A percentile compares a stretch with the other conserved stretches of the same genome.
Evolutionary conservation across 2,113 vertebrate genomes (phyloP).

Genomic region (Ictidomys tridecemlineatus): DNA sequence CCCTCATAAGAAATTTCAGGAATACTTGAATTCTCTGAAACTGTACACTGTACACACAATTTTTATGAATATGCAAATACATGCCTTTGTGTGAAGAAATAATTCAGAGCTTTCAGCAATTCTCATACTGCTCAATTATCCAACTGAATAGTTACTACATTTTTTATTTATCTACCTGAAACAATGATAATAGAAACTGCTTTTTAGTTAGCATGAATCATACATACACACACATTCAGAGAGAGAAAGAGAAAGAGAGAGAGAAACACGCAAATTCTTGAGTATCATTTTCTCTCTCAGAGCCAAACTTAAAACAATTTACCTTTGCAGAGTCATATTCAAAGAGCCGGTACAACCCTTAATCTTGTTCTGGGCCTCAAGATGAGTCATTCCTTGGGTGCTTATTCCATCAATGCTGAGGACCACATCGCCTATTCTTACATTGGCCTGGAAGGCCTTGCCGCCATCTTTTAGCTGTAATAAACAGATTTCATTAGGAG

Average conservation of each 20-base stretch:
- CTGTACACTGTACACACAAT: neutral
- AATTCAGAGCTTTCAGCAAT: neutral
- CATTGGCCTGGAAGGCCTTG: conserved; percentile 93
- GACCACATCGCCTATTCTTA: conserved; percentile 95
- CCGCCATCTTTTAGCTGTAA: conserved; percentile 94
- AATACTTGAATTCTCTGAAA: conserved; percentile 48
- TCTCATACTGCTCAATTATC: neutral
- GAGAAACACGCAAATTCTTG: neutral
- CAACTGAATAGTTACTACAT: neutral
- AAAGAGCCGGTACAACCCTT: conserved; percentile 95
- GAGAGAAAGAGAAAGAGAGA: too few relatives aligned
- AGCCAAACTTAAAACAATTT: conserved; percentile 75
- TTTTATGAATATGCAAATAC: neutral
- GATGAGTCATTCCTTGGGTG: conserved; percentile 96
- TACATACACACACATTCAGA: neutral
- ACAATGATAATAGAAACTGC: neutral
- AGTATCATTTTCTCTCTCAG: neutral
- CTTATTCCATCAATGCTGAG: conserved; percentile 96
- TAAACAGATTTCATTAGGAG: conserved; percentile 43
- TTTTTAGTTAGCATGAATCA: conserved; percentile 21
- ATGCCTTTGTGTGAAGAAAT: neutral
- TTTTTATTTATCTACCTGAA: conserved; percentile 40
- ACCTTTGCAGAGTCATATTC: conserved; percentile 96
- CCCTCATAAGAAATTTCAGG: neutral
- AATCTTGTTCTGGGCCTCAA: conserved; percentile 99